phyloP scores from a whole-genome alignment of 2,888 invertebrate genomes.

The Drosophila pseudotakahashii region DNA sequence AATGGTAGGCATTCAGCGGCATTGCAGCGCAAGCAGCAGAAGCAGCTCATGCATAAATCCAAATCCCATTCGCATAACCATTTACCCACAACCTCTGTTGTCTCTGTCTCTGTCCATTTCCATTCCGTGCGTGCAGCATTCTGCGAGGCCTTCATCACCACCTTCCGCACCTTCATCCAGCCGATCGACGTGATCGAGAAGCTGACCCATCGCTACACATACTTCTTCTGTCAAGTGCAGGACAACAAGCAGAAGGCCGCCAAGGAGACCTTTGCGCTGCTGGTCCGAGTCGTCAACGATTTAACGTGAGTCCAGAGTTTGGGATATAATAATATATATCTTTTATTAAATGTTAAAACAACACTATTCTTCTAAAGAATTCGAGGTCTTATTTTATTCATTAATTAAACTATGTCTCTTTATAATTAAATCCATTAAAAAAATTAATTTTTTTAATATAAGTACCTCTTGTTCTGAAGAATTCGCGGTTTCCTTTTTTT shows the following conservation, averaged over 20 bases:
- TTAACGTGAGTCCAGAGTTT: conserved; percentile 90
- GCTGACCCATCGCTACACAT: conserved; percentile 87
- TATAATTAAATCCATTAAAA: too few relatives aligned
- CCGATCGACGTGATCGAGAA: conserved; percentile 94
- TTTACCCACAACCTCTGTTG: conserved; percentile 40
- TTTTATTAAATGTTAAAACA: too few relatives aligned
- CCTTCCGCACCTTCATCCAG: conserved; percentile 97
- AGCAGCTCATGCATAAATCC: conserved; percentile 17
- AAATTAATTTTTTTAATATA: too few relatives aligned
- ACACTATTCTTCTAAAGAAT: too few relatives aligned
- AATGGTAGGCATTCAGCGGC: conserved; percentile 77
- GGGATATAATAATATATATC: too few relatives aligned
- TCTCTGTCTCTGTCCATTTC: conserved; percentile 53
- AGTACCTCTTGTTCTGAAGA: too few relatives aligned
- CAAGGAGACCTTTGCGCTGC: conserved; percentile 94
- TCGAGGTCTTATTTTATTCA: too few relatives aligned
- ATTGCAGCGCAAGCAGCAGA: conserved; percentile 4
- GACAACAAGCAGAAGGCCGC: conserved; percentile 90
- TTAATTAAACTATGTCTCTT: too few relatives aligned
- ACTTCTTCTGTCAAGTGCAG: conserved; percentile 89
- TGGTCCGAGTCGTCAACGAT: conserved; percentile 97
- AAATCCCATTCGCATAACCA: conserved; percentile 29
- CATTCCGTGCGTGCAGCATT: conserved; percentile 79
- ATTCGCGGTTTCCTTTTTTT: too few relatives aligned
- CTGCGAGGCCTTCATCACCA: conserved; percentile 97